Evolutionary conservation across 1,140 invertebrate genomes (phyloP).

Genomic region (Melitaea cinxia): DNA sequence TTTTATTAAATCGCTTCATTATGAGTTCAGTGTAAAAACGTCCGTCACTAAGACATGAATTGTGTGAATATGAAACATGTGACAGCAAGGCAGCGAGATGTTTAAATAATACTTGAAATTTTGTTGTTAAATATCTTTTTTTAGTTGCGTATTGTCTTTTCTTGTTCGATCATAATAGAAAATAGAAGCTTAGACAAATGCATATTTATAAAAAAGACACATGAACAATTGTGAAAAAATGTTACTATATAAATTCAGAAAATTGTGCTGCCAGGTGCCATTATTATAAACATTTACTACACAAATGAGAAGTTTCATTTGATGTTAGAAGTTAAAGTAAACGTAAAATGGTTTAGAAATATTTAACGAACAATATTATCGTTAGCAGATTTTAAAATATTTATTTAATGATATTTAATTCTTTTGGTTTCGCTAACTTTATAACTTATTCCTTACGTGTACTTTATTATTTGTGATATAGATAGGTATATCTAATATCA

Average conservation of each 20-base stretch:
- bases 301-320: conserved; percentile 9
- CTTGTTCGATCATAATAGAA: conserved; percentile 1
- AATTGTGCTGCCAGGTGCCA: conserved; percentile 19
- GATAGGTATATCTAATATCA: conserved; percentile 6
- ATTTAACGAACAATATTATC: neutral
- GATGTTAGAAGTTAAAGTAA: conserved; percentile 17
- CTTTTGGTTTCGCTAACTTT: neutral
- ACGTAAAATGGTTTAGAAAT: conserved; percentile 18
- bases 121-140: neutral
- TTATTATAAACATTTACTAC: conserved; percentile 14
- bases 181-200: conserved; percentile 8
- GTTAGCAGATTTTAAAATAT: neutral
- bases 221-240: conserved; percentile 1
- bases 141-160: neutral
- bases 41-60: conserved; percentile 3
- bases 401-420: neutral
- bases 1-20: neutral
- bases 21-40: neutral
- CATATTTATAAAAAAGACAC: neutral
- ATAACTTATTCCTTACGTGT: conserved; percentile 26
- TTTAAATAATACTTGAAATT: neutral
- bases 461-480: conserved; percentile 21
- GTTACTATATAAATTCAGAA: conserved; percentile 4
- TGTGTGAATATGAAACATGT: conserved; percentile 4
- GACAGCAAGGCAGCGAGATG: conserved; percentile 10